Evolutionary conservation across 2,797 vertebrate species (phyloP).

Genomic region (Pangasius djambal): DNA sequence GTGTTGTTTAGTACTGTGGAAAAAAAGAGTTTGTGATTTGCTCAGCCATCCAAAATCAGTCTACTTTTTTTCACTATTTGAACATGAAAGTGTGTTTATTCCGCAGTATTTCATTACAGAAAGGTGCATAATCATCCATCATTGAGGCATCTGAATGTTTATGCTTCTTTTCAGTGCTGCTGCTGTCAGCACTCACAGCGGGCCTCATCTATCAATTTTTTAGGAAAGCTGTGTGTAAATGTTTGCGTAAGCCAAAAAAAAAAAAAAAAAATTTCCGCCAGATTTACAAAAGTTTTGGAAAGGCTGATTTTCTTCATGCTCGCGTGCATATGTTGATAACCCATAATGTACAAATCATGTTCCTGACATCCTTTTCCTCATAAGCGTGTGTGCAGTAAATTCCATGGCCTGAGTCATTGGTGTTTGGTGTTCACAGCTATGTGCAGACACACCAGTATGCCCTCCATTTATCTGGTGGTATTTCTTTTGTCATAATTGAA

Average conservation of each 20-base stretch:
- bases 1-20: neutral
- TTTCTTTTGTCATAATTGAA: neutral
- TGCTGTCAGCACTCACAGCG: neutral
- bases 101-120: neutral
- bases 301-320: neutral
- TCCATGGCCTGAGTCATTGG: neutral
- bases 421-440: neutral
- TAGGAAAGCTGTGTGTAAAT: neutral
- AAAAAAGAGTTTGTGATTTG: neutral
- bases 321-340: neutral
- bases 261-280: neutral
- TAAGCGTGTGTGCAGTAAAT: neutral
- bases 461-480: neutral
- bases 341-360: neutral
- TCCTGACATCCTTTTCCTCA: neutral
- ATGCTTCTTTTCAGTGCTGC: neutral
- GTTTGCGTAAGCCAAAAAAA: neutral
- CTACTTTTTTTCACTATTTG: neutral
- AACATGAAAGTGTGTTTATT: neutral
- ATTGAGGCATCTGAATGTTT: neutral
- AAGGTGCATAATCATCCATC: neutral
- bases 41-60: neutral
- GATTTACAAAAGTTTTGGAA: neutral
- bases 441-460: neutral
- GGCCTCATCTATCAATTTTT: neutral